Base-by-base conservation (phyloP, 2,113 vertebrate genomes). In the Ochotona curzoniae region DNA sequence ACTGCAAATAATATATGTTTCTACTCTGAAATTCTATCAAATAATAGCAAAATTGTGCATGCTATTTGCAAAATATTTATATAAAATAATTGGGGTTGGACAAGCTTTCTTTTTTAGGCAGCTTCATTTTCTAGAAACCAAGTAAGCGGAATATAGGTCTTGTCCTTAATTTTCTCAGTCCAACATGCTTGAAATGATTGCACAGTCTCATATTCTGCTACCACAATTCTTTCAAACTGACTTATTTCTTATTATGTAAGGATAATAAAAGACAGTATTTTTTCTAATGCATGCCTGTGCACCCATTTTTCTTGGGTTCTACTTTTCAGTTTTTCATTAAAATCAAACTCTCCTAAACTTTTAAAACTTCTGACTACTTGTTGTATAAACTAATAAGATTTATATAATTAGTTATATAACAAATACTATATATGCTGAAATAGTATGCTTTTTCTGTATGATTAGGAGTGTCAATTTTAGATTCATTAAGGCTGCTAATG, bases 101-200 rank as follows among this genome's bases (percentile, higher is more conserved):
- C 63, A 74, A 67, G 78, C 23, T 90, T 94, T 81, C 49, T 91
- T 89, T 88, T 47, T 51, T 47, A 90, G n/a, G 21, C 67, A 63
- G 57, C 4, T 44, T 94, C 10, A 51, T 87, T 92, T 91, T 74
- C 81, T 75, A 91, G 49, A 38, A 90, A 89, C 80, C 32, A 89
- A 93, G 84, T 87, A 71, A 67, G 20, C 81, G 47, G n/a, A 90
- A 95, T 60, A 70, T 1, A 81, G 75, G 47, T 79, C 84, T 60
- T 94, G 82, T 51, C 35, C 67, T 84, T 89, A 78, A 73, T 96
- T 88, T 94, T 83, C 44, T 82, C 67, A 81, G n/a, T 83, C 32
- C 78, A 70, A 18, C 76, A 66, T 60, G 51, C 87, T 87, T 93
- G 76, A 94, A 94, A 94, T 93, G 92, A 87, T 90, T 89, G 13